phyloP scores from a whole-genome alignment of 2,113 vertebrate genomes.

The Dromaius novaehollandiae region DNA sequence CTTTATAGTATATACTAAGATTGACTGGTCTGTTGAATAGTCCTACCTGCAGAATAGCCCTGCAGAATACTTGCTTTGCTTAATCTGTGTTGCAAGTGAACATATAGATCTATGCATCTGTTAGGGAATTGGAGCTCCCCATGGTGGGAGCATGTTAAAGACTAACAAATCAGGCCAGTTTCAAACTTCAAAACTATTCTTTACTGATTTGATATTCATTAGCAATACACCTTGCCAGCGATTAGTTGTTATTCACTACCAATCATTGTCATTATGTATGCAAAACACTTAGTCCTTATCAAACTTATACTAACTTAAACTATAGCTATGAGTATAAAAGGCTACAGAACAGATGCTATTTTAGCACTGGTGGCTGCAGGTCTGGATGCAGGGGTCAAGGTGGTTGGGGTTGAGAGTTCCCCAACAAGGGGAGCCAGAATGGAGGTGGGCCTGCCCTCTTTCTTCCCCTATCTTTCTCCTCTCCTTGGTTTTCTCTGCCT shows the following conservation, averaged over 20 bases:
- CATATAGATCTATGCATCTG: not conserved
- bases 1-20: not conserved
- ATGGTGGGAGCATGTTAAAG: not conserved
- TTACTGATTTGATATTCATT: not conserved
- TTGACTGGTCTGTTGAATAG: not conserved
- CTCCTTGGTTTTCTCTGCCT: not conserved
- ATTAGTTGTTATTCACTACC: no score
- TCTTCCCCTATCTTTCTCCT: not conserved
- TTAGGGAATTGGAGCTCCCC: not conserved
- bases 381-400: not conserved
- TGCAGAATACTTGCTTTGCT: not conserved
- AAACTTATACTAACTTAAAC: not conserved
- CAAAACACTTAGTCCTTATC: not conserved
- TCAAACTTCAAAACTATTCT: not conserved
- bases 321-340: not conserved
- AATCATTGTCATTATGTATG: no score
- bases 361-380: not conserved
- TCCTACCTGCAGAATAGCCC: not conserved
- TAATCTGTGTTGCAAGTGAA: not conserved
- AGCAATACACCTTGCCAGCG: not conserved
- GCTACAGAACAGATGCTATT: rapidly evolving
- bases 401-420: not conserved
- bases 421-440: not conserved
- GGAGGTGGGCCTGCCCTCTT: not conserved
- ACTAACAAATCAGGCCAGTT: not conserved